Percentiles rank a stretch among this genome's conserved stretches.
Conservation (phyloP, 1,140 invertebrate genomes). For the Bombus impatiens region DNA sequence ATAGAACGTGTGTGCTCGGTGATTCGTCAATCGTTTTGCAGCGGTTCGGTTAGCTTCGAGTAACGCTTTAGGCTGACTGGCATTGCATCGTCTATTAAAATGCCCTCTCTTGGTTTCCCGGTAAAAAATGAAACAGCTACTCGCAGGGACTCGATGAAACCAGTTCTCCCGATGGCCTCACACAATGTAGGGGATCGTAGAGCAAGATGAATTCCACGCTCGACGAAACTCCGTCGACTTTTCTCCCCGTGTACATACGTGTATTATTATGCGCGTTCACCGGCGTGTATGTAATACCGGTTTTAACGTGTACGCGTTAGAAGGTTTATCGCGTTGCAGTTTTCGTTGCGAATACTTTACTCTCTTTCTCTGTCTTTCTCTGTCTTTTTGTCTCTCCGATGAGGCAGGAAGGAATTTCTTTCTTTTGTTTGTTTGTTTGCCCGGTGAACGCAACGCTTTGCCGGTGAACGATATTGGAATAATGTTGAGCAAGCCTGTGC, state of each 20-base stretch:
- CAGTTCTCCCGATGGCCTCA: constrained; percentile 56
- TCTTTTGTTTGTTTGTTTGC: constrained; percentile 8
- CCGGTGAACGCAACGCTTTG: not conserved
- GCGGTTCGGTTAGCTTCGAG: constrained; percentile 5
- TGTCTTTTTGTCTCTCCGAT: not conserved
- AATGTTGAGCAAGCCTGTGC: constrained; percentile 1
- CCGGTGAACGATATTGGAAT: constrained; percentile 38
- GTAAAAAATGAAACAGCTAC: constrained; percentile 49
- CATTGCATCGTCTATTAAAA: constrained; percentile 59
- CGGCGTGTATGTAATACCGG: constrained; percentile 51
- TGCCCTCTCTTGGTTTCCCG: constrained; percentile 42
- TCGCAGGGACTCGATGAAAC: constrained; percentile 53
- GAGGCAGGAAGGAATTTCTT: constrained; percentile 14
- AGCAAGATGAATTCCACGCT: constrained; percentile 61
- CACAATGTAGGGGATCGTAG: constrained; percentile 60
- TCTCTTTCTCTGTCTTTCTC: too few species aligned
- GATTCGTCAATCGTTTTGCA: constrained; percentile 1
- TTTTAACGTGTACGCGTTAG: constrained; percentile 54
- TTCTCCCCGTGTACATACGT: not conserved
- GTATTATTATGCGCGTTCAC: constrained; percentile 39
- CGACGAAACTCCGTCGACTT: constrained; percentile 48
- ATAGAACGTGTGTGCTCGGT: not conserved
- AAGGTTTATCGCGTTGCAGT: constrained; percentile 51
- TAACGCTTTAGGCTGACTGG: constrained; percentile 15
- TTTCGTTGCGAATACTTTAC: constrained; percentile 37